Conservation (phyloP, 2,888 invertebrate genomes). For the Hedya salicella region DNA sequence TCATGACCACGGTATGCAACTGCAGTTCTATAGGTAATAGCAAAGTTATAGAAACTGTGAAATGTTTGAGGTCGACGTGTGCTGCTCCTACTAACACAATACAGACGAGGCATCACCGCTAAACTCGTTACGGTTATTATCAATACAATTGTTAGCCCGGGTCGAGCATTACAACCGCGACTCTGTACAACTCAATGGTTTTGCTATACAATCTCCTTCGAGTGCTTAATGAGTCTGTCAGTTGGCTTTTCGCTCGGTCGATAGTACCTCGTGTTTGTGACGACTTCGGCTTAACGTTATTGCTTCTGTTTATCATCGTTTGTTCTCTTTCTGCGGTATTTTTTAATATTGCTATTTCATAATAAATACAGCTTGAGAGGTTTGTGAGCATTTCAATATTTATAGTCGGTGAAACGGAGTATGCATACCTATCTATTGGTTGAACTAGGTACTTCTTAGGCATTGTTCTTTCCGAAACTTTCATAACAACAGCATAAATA, state of each 20-base stretch:
- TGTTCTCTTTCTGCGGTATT: not conserved
- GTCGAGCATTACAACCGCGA: slow-evolving; percentile 59
- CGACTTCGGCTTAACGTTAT: slow-evolving; percentile 9
- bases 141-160: slow-evolving; percentile 69
- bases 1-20: too few species aligned
- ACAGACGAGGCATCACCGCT: slow-evolving; percentile 65
- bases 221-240: slow-evolving; percentile 44
- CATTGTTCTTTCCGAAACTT: too few species aligned
- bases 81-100: slow-evolving; percentile 65
- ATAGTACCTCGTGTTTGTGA: slow-evolving; percentile 20
- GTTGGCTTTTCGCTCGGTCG: slow-evolving; percentile 14
- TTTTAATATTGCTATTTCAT: not conserved
- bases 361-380: not conserved
- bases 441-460: too few species aligned
- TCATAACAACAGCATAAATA: too few species aligned
- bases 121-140: slow-evolving; percentile 75
- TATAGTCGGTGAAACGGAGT: too few species aligned
- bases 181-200: slow-evolving; percentile 61
- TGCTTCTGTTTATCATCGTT: slow-evolving; percentile 2
- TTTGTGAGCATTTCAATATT: not conserved
- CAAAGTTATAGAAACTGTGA: slow-evolving; percentile 26
- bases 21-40: slow-evolving; percentile 3
- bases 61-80: slow-evolving; percentile 57
- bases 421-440: too few species aligned
- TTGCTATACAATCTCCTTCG: slow-evolving; percentile 65